Evolutionary conservation across 2,797 vertebrate genomes (phyloP), one percentile per base, ranked within the genome.

Genomic region (Paguma larvata): DNA sequence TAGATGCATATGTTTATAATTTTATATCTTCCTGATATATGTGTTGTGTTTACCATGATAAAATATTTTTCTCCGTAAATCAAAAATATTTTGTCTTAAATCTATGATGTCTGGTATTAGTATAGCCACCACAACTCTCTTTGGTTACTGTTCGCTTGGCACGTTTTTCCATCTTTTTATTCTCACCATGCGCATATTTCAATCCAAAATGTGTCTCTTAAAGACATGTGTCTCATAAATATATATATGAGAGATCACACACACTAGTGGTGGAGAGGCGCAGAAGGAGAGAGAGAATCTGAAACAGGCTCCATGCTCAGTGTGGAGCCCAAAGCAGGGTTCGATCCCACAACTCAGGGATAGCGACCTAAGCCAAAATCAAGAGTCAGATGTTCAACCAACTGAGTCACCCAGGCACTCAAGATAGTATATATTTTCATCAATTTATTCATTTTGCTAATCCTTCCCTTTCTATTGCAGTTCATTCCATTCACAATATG

Each of bases 141-240:
- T 63, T 89, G 41, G 32, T 89, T 86, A 82, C 32, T 67, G 8
- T 86, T 90, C 59, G 38, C 38, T 44, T 80, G 44, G 68, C 32
- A 90, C 85, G 53, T 90, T 90, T 77, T 89, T 80, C 34, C 46
- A 65, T 56, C 32, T 25, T 70, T 90, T 85, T 79, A 63, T 51
- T 62, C 67, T 84, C 79, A 84, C 30, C 32, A 34, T 89, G 32
- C 67, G 16, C 21, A 21, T n/a, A 41, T 82, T 51, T 89, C 41
- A 93, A 77, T 78, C 53, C 27, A 93, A 93, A 93, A 75, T 53
- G 18, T 72, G 13, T 51, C n/a, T 51, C 62, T 84, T 78, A 68
- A 89, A 84, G 53, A 23, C 21, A 56, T 46, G 46, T 46, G 46
- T 46, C 6, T 46, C 46, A 18, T 53, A 53, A 15, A 16, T 53